Evolutionary conservation across 2,797 vertebrate genomes (phyloP).

Genomic region (Myotis daubentonii): DNA sequence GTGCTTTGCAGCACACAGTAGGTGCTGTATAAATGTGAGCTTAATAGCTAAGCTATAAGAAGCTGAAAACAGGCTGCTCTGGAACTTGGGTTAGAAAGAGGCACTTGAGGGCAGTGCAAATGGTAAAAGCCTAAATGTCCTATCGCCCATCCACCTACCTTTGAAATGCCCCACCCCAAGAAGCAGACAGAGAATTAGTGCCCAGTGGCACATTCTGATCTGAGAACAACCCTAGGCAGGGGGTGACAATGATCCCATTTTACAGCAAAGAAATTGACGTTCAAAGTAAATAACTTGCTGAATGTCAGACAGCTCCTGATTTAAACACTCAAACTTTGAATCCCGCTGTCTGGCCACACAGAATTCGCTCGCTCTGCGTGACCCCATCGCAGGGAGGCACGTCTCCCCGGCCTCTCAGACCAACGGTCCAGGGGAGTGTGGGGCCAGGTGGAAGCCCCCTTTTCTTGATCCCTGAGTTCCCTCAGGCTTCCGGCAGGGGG

Average conservation of each 20-base stretch:
- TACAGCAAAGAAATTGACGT: not conserved
- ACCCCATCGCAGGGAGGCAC: not conserved
- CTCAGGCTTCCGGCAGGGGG: slow-evolving; percentile 63
- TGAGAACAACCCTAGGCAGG: not conserved
- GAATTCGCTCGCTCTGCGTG: not conserved
- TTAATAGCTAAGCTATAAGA: not conserved
- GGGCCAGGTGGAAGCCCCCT: not conserved
- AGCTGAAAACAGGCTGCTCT: not conserved
- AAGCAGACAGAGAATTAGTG: not conserved
- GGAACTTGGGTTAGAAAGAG: not conserved
- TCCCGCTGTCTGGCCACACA: not conserved
- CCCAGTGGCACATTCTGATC: no score
- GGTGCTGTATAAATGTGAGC: not conserved
- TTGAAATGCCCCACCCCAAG: not conserved
- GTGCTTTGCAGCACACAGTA: not conserved
- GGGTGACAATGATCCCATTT: not conserved
- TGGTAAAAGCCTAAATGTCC: not conserved
- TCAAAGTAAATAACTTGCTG: not conserved
- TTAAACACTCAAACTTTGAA: not conserved
- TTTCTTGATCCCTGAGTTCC: slow-evolving; percentile 17
- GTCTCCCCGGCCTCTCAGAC: not conserved
- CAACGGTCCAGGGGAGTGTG: rapidly evolving
- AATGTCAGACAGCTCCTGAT: not conserved
- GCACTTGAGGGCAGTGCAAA: not conserved
- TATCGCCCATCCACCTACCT: not conserved